Conservation (phyloP, 2,797 vertebrate genomes). For the Malurus leucopterus region DNA sequence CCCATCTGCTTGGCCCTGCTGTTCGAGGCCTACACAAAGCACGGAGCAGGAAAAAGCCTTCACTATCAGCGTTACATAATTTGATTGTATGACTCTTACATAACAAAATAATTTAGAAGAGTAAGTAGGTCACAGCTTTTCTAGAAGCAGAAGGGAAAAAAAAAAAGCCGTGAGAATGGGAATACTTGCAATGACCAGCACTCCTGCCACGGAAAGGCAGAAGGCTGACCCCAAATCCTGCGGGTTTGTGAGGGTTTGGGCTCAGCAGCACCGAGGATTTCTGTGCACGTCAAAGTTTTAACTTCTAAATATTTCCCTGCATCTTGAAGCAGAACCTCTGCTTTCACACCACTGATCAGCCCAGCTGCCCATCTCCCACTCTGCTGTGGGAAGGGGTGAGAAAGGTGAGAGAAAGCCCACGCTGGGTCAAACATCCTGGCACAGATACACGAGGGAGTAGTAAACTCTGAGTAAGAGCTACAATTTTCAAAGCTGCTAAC, state of each 20-base stretch:
- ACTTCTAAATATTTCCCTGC: background rate
- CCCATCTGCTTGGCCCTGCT: constrained; percentile 4
- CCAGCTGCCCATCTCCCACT: background rate
- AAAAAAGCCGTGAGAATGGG: background rate
- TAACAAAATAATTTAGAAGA: constrained; percentile 63
- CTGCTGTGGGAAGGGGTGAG: background rate
- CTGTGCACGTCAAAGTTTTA: rapidly evolving
- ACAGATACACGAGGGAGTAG: background rate
- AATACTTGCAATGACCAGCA: background rate
- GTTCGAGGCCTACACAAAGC: background rate
- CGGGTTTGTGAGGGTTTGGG: rapidly evolving
- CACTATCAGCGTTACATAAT: constrained; percentile 36
- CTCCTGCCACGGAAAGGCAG: background rate
- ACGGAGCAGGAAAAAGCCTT: constrained; percentile 31
- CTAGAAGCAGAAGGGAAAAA: background rate
- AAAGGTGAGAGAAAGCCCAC: background rate
- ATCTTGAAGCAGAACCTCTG: background rate
- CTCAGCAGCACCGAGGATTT: background rate
- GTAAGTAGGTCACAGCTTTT: constrained; percentile 63
- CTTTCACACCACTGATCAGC: background rate
- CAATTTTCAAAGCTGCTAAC: constrained; percentile 4
- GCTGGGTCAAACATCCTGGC: background rate
- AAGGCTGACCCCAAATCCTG: background rate
- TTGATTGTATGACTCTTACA: constrained; percentile 61
- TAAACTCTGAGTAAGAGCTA: background rate